Evolutionary conservation across 2,888 invertebrate genomes (phyloP).

Genomic region (Rhagonycha fulva): DNA sequence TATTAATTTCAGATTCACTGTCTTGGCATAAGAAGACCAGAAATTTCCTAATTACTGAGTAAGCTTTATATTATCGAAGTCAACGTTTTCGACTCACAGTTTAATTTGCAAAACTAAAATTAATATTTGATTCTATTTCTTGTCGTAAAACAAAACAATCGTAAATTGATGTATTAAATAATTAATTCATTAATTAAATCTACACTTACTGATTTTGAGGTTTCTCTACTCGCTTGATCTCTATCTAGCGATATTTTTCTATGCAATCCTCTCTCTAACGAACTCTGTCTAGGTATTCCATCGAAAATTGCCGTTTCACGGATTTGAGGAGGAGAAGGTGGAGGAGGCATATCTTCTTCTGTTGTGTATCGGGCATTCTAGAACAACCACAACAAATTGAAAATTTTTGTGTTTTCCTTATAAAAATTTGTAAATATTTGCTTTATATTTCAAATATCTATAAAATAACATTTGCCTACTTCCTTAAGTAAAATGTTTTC

Average conservation of each 20-base stretch:
- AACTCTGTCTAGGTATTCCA: conserved; percentile 52
- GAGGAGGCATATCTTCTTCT: conserved; percentile 59
- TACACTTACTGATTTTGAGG: conserved; percentile 12
- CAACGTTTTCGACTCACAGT: background rate
- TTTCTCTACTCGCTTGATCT: conserved; percentile 37
- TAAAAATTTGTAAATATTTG: background rate
- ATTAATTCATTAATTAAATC: background rate
- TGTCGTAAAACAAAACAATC: background rate
- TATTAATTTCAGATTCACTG: background rate
- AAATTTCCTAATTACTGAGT: background rate
- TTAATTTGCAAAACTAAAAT: background rate
- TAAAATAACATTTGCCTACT: background rate
- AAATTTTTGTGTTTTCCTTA: background rate
- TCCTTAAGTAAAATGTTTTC: background rate
- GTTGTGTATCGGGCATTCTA: conserved; percentile 60
- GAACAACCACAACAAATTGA: conserved; percentile 40
- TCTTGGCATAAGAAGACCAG: background rate
- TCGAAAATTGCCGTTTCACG: conserved; percentile 39
- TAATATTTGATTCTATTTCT: background rate
- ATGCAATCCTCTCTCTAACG: conserved; percentile 52
- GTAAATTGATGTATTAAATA: background rate
- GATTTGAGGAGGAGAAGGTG: conserved; percentile 58
- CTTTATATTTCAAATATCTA: background rate
- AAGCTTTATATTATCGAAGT: background rate
- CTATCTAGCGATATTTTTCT: conserved; percentile 44